Evolutionary conservation across 2,797 vertebrate species (phyloP), one percentile per base, ranked within the genome.

Genomic region (Tolypeutes matacus): DNA sequence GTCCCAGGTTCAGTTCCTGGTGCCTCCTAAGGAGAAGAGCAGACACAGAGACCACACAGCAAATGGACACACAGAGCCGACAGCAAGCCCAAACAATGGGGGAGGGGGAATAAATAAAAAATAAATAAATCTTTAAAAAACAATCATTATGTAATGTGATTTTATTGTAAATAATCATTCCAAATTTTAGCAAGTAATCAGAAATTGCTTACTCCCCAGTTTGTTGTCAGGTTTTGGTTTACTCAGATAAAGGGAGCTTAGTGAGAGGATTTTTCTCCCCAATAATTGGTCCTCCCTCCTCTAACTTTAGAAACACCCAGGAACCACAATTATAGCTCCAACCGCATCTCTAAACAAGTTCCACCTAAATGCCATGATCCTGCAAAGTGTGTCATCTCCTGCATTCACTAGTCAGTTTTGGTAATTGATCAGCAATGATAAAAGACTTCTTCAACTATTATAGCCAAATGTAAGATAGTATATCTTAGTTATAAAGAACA

Each of bases 131-230:
- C 39, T 39, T 39, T 39, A 39, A 39, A 39, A 39, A 53, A 86
- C 69, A 70, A 70, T 75, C 70, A 56, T 29, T 42, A 51, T 53
- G 1, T 31, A 70, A n/a, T 46, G 39, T 86, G 18, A 75, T 31
- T 83, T 64, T 64, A 93, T 85, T 89, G 31, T 46, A 36, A 88
- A 73, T 51, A 90, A 86, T 69, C 6, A 62, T 73, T 92, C 25
- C 21, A 91, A 3, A 34, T 88, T 58, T n/a, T 70, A 53, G 7
- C 58, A 51, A 34, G 4, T 51, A 70, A 58, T 51, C 73, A 83
- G 25, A 84, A 25, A 77, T 10, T 82, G 1, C 25, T 86, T 84
- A 51, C 36, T 31, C 8, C 14, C 7, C 58, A 56, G 20, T 76
- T 64, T 49, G 14, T 27, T 88, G 2, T 82, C 46, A 70, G 13